Evolutionary conservation across 2,113 vertebrate species (phyloP).

Genomic region (Nerophis lumbriciformis): DNA sequence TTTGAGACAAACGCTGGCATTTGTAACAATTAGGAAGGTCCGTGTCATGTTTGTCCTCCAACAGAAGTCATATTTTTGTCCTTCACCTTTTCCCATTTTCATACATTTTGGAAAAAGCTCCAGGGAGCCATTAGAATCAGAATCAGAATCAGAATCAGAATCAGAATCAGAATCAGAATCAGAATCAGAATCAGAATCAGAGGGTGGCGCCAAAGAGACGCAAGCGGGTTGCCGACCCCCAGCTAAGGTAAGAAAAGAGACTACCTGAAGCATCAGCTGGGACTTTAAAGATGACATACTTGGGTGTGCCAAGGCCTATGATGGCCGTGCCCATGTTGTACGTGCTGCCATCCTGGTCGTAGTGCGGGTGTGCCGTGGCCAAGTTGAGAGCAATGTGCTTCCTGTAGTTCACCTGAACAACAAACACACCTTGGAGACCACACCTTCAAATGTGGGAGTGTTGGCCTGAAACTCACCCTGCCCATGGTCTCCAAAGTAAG

Average conservation of each 20-base stretch:
- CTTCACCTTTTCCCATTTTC: too few relatives aligned
- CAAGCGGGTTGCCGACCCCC: too few relatives aligned
- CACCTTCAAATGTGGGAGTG: neutral
- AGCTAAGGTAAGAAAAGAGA: neutral
- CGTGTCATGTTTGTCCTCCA: too few relatives aligned
- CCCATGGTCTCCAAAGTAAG: conserved; percentile 81
- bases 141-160: too few relatives aligned
- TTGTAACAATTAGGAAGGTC: too few relatives aligned
- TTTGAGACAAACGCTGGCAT: too few relatives aligned
- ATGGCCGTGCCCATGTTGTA: conserved; percentile 92
- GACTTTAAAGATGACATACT: conserved; percentile 86
- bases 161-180: too few relatives aligned
- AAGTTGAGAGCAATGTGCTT: conserved; percentile 83
- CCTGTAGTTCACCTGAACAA: conserved; percentile 80
- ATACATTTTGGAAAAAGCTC: too few relatives aligned
- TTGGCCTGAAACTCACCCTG: conserved; percentile 66
- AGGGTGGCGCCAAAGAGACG: too few relatives aligned
- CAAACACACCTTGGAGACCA: neutral
- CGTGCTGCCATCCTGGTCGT: conserved; percentile 81
- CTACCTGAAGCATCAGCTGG: conserved; percentile 75
- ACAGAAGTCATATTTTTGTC: too few relatives aligned
- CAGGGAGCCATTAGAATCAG: too few relatives aligned
- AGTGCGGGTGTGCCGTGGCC: conserved; percentile 90
- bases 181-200: too few relatives aligned
- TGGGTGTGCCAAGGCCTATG: conserved; percentile 79